Evolutionary conservation across 2,797 vertebrate species (phyloP).

Genomic region (Brachyalestes nurse): DNA sequence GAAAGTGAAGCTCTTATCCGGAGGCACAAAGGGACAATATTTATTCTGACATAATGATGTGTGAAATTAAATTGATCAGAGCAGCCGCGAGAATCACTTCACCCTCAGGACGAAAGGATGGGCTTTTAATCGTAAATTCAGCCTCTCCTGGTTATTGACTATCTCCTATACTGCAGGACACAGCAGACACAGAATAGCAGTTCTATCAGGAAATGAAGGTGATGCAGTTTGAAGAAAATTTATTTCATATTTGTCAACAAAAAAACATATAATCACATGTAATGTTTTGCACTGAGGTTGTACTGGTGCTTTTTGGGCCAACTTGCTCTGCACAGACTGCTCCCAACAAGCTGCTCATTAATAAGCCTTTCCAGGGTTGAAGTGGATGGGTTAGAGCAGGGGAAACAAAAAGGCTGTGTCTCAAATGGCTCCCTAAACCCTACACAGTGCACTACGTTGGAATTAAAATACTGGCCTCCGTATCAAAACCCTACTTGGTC

Average conservation of each 20-base stretch:
- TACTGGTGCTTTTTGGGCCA: too few species aligned
- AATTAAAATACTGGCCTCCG: too few species aligned
- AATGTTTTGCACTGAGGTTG: background rate
- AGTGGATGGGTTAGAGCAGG: too few species aligned
- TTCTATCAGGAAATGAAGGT: background rate
- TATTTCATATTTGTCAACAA: background rate
- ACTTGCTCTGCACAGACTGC: too few species aligned
- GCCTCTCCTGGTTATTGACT: conserved; percentile 35
- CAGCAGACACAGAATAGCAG: background rate
- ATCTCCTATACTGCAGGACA: background rate
- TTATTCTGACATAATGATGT: conserved; percentile 62
- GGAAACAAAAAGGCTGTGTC: too few species aligned
- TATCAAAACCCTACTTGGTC: too few species aligned
- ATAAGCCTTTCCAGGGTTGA: too few species aligned
- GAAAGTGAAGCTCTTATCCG: conserved; percentile 27
- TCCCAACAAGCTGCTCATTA: too few species aligned
- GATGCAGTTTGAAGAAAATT: background rate
- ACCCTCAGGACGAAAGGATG: conserved; percentile 45
- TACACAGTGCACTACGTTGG: too few species aligned
- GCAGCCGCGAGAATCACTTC: conserved; percentile 70
- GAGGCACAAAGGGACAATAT: conserved; percentile 41
- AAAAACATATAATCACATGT: background rate
- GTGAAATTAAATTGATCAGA: conserved; percentile 74
- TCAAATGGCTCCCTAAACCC: too few species aligned
- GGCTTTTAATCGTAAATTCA: conserved; percentile 36